Base-by-base conservation (phyloP, 2,888 invertebrate species). In the Mayetiola destructor region DNA sequence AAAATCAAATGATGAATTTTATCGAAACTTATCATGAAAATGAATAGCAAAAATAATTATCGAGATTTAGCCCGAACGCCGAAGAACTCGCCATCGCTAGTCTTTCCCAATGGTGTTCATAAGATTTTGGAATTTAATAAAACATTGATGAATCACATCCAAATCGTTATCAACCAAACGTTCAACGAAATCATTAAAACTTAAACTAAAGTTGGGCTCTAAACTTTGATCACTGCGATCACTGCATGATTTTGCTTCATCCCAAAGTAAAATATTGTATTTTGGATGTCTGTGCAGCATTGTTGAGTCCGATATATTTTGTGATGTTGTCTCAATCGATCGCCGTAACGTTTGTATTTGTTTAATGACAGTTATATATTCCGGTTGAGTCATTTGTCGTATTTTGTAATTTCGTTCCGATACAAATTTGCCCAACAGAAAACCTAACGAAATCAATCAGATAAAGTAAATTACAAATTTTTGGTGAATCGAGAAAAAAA, bases 381-480 rank as follows among this genome's bases (percentile, higher is more conserved):
- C 52, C 6, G 57, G 36, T 27, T 53, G 39, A 3, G 30, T 30
- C 16, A 57, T 16, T 36, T 57, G 57, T 37, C 52, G 52, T 61
- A 70, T 67, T 58, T 64, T 62, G 59, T 63, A 61, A 52, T 64
- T 62, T 32, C 73, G 72, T 59, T 72, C 72, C 30, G 69, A 65
- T 32, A 72, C 69, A 58, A 69, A 72, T 62, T 71, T 71, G n/a
- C 72, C 72, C 59, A 72, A 63, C 53, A 72, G 63, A 61, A 71
- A 72, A 58, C 72, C 72, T 72, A 62, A 55, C 48, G 59, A 52
- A 10, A 48, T 20, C 40, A 4, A 16, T 4, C 29, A 29, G 35
- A 55, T 16, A 18, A 20, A 36, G 6, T 16, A 35, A 55, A 35
- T 18, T 21, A n/a, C 2, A 52, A 8, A 30, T 8, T 36, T 36